These are phyloP conservation scores for Netelia fuscicornis DNA, from an alignment of 2,888 invertebrate genomes.

Conservation along the genomic window DNA sequence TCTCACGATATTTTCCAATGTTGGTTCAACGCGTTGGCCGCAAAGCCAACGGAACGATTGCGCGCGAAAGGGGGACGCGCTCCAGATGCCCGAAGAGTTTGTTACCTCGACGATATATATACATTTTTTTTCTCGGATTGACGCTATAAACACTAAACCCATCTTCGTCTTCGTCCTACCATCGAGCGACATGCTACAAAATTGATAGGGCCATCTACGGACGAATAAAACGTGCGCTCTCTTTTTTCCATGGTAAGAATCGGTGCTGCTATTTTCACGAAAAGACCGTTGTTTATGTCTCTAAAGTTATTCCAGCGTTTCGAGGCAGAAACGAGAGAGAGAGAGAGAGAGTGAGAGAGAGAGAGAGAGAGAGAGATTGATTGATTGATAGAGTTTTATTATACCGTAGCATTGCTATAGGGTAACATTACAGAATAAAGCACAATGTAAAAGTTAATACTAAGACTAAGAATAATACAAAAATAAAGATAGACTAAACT, in stretches of 20 bases:
- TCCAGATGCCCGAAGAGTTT: not conserved
- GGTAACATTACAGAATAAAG: too few species aligned
- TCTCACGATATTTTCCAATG: slow-evolving; percentile 17
- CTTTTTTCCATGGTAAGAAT: not conserved
- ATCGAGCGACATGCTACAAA: not conserved
- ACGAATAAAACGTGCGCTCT: slow-evolving; percentile 6
- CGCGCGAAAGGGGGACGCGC: not conserved
- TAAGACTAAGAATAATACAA: too few species aligned
- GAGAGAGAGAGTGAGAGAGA: too few species aligned
- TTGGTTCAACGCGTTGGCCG: slow-evolving; percentile 22
- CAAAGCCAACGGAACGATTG: slow-evolving; percentile 27
- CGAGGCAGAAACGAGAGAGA: not conserved
- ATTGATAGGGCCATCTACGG: slow-evolving; percentile 6
- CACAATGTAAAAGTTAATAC: too few species aligned
- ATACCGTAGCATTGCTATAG: too few species aligned
- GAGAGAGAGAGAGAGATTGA: too few species aligned
- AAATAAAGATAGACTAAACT: too few species aligned
- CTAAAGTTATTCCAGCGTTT: not conserved
- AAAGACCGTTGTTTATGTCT: not conserved
- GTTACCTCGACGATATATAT: not conserved
- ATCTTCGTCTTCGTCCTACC: not conserved
- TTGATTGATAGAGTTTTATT: too few species aligned
- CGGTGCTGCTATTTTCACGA: not conserved
- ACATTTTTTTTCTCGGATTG: not conserved
- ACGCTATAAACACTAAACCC: not conserved